Evolutionary conservation across 2,888 invertebrate genomes (phyloP), one percentile per base, ranked within the genome.

Genomic region (Pyrochroa serraticornis): DNA sequence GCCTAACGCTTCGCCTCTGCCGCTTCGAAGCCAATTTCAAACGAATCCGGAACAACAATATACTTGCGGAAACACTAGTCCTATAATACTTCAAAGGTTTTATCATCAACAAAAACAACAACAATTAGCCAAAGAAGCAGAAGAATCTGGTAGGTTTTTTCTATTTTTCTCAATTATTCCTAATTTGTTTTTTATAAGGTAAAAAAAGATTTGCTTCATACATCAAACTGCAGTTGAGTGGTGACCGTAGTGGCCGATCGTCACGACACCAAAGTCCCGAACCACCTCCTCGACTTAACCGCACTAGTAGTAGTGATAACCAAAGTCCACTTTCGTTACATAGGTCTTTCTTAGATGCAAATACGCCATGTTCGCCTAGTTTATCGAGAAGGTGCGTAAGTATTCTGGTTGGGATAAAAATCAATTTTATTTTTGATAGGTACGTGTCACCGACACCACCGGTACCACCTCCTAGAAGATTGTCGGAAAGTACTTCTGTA

Each of bases 131-230:
- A 77, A 76, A 62, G 78, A 79, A 58, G 77, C 76, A 3, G 79
- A 79, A 60, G 79, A 80, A 59, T 65, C 70, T 49, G 70, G 69
- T 56, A 62, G 55, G 42, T 22, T 22, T 5, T 2, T 22, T 22
- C 22, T 5, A 2, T 5, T 22, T 22, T 2, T 22, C 22, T 5
- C 22, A 5, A 2, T 22, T 5, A 22, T 22, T 5, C 5, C 22
- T 3, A 22, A 22, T 6, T 42, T 22, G 60, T 44, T 55, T 41
- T 35, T 33, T 64, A 70, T 44, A 64, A 76, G 80, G 78, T 57
- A 92, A 91, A 82, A 89, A 90, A 80, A 87, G 91, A 76, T 90
- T 92, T 80, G 88, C 90, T 76, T 90, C 90, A 68, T 91, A 91
- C 82, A 89, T 91, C 75, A 91, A 91, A 83, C 85, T 91, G 80